A percentile compares a stretch with the other conserved stretches of the same genome.
These are phyloP conservation scores for Masnerella sp. DNA, from an alignment of 2,888 invertebrate genomes.

Conservation along the genomic window DNA sequence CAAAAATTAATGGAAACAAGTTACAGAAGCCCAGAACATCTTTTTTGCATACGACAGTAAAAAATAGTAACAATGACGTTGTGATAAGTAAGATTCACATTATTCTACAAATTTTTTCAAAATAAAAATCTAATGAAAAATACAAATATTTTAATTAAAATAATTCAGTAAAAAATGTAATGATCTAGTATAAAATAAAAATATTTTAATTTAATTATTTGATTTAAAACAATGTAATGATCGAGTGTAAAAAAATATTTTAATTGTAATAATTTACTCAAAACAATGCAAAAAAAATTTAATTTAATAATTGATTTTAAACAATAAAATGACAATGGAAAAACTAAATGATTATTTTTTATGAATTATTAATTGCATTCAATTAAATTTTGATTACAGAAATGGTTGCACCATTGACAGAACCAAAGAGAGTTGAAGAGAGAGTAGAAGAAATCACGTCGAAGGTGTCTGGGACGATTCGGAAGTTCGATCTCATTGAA, in stretches of 20 bases:
- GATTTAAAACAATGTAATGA: too few relatives aligned
- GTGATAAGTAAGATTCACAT: conserved; percentile 61
- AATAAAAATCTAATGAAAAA: not conserved
- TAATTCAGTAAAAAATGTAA: too few relatives aligned
- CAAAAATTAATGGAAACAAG: conserved; percentile 1
- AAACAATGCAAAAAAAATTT: too few relatives aligned
- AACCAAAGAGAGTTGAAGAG: conserved; percentile 58
- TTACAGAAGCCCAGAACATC: conserved; percentile 64
- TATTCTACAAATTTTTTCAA: conserved; percentile 20
- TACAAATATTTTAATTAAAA: conserved; percentile 32
- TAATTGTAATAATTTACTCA: too few relatives aligned
- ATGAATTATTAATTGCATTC: too few relatives aligned
- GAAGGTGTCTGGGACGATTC: conserved; percentile 64
- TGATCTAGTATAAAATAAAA: conserved; percentile 19
- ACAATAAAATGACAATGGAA: too few relatives aligned
- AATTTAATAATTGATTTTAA: too few relatives aligned
- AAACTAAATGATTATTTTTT: too few relatives aligned
- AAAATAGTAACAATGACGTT: conserved; percentile 10
- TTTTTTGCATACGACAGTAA: conserved; percentile 64
- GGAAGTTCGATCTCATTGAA: conserved; percentile 71
- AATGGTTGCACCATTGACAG: conserved; percentile 64
- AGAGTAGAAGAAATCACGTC: conserved; percentile 57
- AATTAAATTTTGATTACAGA: too few relatives aligned
- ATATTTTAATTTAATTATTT: too few relatives aligned
- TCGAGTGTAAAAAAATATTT: too few relatives aligned